A percentile compares a stretch with the other conserved stretches of the same genome.
phyloP scores from a whole-genome alignment of 2,797 vertebrate genomes.

The Synanceia verrucosa region DNA sequence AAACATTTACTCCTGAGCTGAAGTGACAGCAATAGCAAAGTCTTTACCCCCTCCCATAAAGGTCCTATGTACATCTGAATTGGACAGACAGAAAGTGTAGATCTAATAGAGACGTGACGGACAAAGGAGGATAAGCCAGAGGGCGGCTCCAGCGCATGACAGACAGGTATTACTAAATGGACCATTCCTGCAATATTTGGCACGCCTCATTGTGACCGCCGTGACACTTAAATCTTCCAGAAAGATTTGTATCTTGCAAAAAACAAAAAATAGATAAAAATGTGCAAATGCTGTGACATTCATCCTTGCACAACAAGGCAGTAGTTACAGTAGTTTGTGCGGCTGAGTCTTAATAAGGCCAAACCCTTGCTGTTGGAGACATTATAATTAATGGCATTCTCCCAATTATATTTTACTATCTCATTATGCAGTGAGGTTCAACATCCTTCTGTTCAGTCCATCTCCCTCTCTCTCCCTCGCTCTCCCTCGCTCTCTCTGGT shows the following conservation, averaged over 20 bases:
- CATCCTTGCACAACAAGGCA: background rate
- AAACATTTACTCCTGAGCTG: constrained; percentile 45
- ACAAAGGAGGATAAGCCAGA: background rate
- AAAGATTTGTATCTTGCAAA: background rate
- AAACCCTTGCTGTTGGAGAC: background rate
- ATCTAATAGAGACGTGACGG: background rate
- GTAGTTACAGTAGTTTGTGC: background rate
- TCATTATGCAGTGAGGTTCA: background rate
- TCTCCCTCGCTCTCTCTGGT: no score
- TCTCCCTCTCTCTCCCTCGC: no score
- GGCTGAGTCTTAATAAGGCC: background rate
- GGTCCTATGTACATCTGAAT: background rate
- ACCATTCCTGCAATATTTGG: background rate
- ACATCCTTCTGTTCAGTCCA: background rate
- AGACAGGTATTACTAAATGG: background rate
- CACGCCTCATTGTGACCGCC: constrained; percentile 15
- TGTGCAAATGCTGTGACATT: background rate
- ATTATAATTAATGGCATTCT: background rate
- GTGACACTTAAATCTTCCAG: background rate
- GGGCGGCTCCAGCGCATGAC: constrained; percentile 2
- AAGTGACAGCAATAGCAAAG: background rate
- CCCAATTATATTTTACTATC: background rate
- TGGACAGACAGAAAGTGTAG: background rate
- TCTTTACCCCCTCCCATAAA: constrained; percentile 15
- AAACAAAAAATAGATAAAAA: background rate